Evolutionary conservation across 23 tunicate genomes (phyloP).

Genomic region (Diplosoma virens): DNA sequence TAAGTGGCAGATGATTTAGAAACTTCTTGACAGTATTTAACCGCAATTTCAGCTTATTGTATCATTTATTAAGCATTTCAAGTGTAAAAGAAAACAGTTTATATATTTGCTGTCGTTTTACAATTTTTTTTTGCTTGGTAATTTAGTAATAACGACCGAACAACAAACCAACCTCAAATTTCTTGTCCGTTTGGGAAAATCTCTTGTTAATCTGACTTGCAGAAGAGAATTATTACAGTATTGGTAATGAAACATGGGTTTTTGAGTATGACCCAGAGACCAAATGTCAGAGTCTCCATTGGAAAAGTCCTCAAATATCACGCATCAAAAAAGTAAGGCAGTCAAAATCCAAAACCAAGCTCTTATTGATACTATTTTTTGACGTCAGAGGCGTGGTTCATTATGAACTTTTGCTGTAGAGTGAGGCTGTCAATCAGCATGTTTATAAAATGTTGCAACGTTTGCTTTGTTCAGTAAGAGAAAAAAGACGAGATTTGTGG

Average conservation of each 20-base stretch:
- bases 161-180: no score
- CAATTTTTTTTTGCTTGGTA: no score
- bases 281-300: not conserved
- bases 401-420: not conserved
- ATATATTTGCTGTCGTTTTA: no score
- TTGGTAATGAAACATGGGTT: not conserved
- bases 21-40: no score
- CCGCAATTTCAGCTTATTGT: no score
- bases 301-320: not conserved
- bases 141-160: no score
- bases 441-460: conserved; percentile 18
- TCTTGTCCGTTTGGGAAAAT: no score
- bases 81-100: no score
- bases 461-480: conserved; percentile 8
- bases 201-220: no score
- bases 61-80: no score
- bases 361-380: conserved; percentile 6
- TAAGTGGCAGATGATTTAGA: no score
- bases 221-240: not conserved
- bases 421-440: conserved; percentile 7
- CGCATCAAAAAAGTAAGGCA: not conserved
- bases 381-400: conserved; percentile 14
- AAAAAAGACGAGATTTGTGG: conserved; percentile 11
- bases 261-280: not conserved
- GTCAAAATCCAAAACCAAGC: conserved; percentile 3